phyloP scores from a whole-genome alignment of 2,797 vertebrate species.

The Acrossocheilus fasciatus region DNA sequence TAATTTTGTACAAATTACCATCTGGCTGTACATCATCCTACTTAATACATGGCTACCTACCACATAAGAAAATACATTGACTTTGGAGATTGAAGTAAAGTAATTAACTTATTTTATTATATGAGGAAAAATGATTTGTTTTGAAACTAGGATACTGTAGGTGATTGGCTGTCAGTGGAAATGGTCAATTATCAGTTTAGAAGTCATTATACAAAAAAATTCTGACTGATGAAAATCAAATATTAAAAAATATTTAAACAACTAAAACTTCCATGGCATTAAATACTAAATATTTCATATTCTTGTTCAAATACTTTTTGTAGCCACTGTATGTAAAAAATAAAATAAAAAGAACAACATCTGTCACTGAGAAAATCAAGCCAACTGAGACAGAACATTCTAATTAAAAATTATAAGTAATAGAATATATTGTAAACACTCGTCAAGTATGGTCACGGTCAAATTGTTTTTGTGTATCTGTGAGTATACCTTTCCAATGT shows the following conservation, averaged over 20 bases:
- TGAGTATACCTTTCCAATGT: conserved; percentile 35
- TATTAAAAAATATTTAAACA: background rate
- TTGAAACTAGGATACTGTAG: background rate
- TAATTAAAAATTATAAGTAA: background rate
- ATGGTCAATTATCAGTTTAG: too few relatives aligned
- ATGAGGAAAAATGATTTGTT: background rate
- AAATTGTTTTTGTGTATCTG: conserved; percentile 29
- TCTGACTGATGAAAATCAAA: background rate
- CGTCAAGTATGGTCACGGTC: conserved; percentile 14
- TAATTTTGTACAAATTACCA: background rate
- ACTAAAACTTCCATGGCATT: background rate
- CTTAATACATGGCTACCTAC: background rate
- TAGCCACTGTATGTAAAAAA: background rate
- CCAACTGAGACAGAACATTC: background rate
- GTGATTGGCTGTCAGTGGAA: background rate
- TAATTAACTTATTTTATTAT: background rate
- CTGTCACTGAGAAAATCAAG: background rate
- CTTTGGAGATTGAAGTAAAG: background rate
- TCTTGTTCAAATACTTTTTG: too few relatives aligned
- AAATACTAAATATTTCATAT: background rate
- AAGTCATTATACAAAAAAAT: background rate
- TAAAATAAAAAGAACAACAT: background rate
- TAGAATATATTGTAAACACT: background rate
- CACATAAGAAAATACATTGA: background rate
- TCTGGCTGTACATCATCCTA: background rate